Base-by-base conservation (phyloP, 2,888 invertebrate genomes). In the Geotrupes spiniger region DNA sequence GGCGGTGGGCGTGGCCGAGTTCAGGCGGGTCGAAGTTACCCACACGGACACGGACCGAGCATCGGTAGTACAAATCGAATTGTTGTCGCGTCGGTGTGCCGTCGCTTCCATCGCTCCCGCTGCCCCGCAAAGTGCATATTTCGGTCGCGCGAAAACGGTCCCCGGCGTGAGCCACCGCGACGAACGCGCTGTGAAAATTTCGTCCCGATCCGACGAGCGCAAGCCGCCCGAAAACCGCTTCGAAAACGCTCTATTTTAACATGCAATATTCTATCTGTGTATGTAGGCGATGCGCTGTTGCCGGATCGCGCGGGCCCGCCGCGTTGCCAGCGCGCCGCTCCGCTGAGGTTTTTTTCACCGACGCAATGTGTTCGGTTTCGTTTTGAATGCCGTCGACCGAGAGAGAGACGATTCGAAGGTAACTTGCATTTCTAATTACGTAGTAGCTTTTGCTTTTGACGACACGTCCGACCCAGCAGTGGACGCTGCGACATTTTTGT, bases 21-120 rank as follows among this genome's bases (percentile, higher is more conserved):
- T 54, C 60, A 59, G 61, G 60, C 60, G 61, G 61, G 62, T 61
- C 62, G 61, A 61, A 61, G 61, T 51, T 54, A 49, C 51, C 59
- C 50, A 53, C 47, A 51, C 57, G 53, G 50, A 9, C 4, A 60
- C 58, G 44, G 54, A 46, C 49, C 21, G 40, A 40, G 54, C 52
- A 48, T 53, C 53, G 52, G 47, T 54, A 61, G 62, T 62, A 54
- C 44, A 51, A 40, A 49, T 41, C 49, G 41, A 45, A 49, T 36
- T 40, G 49, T 29, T 15, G 37, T 17, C 15, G 15, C 14, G 42
- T 40, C 29, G 36, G 37, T 42, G 40, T 40, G 42, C 15, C 28
- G 31, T 27, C 37, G 26, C 12, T 31, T 36, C 14, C 10, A 14
- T 36, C 21, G 36, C 41, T 27, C 38, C 44, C 53, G 48, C 6